Base-by-base conservation (phyloP, 2,797 vertebrate species). In the Scolopax rusticola region DNA sequence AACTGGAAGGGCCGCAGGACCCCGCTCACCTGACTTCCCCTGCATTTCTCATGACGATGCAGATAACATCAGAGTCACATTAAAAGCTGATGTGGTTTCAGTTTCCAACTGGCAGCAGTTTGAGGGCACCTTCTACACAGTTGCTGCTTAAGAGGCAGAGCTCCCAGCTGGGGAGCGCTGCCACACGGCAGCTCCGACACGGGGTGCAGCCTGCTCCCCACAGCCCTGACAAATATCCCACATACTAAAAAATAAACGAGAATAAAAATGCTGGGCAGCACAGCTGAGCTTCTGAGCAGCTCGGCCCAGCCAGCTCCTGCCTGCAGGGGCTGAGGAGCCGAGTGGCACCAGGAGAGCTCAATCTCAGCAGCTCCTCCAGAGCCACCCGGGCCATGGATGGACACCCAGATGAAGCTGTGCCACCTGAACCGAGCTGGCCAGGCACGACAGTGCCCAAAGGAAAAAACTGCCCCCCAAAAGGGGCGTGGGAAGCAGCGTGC, bases 401-500 rank as follows among this genome's bases (percentile, higher is more conserved):
- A 6, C 27, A 2, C 41, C 5, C 50, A 6, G 33, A 63, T 1
- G 14, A 48, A 48, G 47, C 47, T 24, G 8, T 32, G 32, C 27
- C 53, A 9, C 5, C 33, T 16, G 47, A 53, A 32, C 4, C 1
- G 25, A 18, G 54, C 21, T 41, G 30, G 43, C 47, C 61, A 36
- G 25, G 7, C 40, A 32, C 0, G 1, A 25, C 1, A 53, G 45
- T 1, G 3, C 60, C 53, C 53, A 8, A 47, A 41, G 0, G 3
- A 19, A 33, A 7, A 32, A 36, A 7, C 36, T 38, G 14, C 6
- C 74, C 45, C 18, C 5, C 6, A 30, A 38, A 2, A 1, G 15
- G 32, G 3, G 48, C 3, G 3, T 11, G 61, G 27, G 47, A 27
- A 1, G 24, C 0, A 5, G 4, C 4, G 41, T 5, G 41, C 78